Evolutionary conservation across 2,888 invertebrate species (phyloP), one percentile per base, ranked within the genome.

Genomic region (Xanthorhoe designata): DNA sequence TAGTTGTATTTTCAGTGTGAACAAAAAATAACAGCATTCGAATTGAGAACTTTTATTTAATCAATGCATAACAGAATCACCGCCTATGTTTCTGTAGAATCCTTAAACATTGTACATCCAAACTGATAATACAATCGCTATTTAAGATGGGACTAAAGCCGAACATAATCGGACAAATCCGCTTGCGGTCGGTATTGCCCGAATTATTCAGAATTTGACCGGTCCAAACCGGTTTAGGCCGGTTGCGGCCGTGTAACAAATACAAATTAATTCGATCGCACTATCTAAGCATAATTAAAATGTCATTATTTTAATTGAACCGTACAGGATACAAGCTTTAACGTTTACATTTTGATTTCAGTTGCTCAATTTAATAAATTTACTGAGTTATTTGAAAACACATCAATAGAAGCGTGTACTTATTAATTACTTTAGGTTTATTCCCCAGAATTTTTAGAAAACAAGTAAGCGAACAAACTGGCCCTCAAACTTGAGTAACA

Each of bases 121-220:
- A 60, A 52, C 17, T 24, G 35, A 54, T 54, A 35, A 47, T 35
- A 54, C 53, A 35, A 54, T 15, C 47, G 53, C 45, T 54, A 49
- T 49, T 32, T 49, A 49, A 54, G 54, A 49, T 49, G 61, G 19
- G 74, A 78, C 73, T 74, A 64, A 72, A 72, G 52, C 67, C 73
- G 65, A 74, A 75, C 74, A 76, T 74, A 75, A 79, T 77, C 69
- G 73, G 75, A 76, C 79, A 81, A 84, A 83, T 81, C 82, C 80
- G 78, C 75, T 79, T 81, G 78, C 66, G 79, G 77, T 55, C 70
- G 71, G 73, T 73, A 70, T 68, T 61, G 69, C 70, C 59, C 74
- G 77, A 79, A 81, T 83, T 82, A 82, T 74, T 71, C 73, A 66
- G 76, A 75, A 72, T 79, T 74, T 72, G 66, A 68, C 66, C 73